Percentiles rank a stretch among this genome's conserved stretches.
Evolutionary conservation across 1,140 invertebrate species (phyloP).

Genomic region (Ostrea edulis): DNA sequence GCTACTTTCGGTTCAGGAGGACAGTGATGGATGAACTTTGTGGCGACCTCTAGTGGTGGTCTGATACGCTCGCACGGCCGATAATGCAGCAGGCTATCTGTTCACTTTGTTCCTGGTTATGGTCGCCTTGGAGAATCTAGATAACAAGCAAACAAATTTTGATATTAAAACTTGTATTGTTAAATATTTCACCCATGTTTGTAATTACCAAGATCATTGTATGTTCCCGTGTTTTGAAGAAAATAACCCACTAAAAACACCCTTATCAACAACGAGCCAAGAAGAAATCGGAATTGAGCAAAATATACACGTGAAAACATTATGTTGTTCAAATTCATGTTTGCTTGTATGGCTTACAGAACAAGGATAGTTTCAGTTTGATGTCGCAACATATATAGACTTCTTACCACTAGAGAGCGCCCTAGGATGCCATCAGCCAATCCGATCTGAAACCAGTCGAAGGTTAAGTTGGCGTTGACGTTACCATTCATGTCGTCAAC

Average conservation of each 20-base stretch:
- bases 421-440: background rate
- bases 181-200: background rate
- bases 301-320: background rate
- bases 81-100: background rate
- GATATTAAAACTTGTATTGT: background rate
- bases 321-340: no score
- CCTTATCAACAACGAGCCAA: no score
- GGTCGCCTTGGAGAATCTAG: background rate
- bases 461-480: background rate
- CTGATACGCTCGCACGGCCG: background rate
- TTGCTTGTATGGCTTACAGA: no score
- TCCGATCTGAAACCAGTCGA: background rate
- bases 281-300: background rate
- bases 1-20: no score
- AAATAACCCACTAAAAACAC: background rate
- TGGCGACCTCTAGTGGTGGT: no score
- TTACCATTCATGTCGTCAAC: background rate
- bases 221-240: background rate
- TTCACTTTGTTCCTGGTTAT: background rate
- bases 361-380: no score
- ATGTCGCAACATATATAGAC: no score
- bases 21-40: no score
- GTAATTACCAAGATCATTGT: background rate
- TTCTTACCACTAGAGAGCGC: constrained; percentile 19
- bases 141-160: background rate